These are phyloP conservation scores for Microtus ochrogaster DNA, from an alignment of 2,113 vertebrate species.

Conservation along the genomic window DNA sequence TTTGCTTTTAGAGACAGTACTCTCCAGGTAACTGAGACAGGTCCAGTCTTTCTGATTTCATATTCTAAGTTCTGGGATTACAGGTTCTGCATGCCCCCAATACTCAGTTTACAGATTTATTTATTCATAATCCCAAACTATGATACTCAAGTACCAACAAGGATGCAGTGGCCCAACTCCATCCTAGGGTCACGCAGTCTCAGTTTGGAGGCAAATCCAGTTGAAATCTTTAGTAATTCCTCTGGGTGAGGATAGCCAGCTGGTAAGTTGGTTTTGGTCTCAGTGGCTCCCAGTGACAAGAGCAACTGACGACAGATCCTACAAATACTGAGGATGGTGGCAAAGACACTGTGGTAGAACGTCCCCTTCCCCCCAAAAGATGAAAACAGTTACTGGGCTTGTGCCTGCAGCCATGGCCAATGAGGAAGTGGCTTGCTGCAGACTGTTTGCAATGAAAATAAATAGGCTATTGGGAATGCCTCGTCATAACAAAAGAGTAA, in stretches of 20 bases:
- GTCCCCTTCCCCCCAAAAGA: slow-evolving; percentile 45
- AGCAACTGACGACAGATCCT: neutral
- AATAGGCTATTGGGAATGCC: slow-evolving; percentile 63
- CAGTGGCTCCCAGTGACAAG: neutral
- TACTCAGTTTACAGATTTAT: neutral
- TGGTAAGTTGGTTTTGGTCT: slow-evolving; percentile 42
- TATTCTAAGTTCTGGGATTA: neutral
- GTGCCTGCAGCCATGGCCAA: neutral
- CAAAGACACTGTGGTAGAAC: neutral
- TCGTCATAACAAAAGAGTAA: slow-evolving; percentile 68
- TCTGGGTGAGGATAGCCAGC: neutral
- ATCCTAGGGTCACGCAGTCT: neutral
- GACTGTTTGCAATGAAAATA: slow-evolving; percentile 74
- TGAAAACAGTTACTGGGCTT: slow-evolving; percentile 62
- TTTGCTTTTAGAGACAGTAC: neutral
- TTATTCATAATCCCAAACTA: neutral
- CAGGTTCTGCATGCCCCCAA: neutral
- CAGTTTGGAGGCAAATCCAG: neutral
- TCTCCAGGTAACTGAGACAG: neutral
- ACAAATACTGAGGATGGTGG: neutral
- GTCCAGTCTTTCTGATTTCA: neutral
- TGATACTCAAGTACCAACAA: neutral
- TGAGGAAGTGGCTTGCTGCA: slow-evolving; percentile 25
- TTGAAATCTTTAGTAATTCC: slow-evolving; percentile 61
- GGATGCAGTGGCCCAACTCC: too few relatives aligned